phyloP scores from a whole-genome alignment of 2,113 vertebrate genomes.

The Ondatra zibethicus region DNA sequence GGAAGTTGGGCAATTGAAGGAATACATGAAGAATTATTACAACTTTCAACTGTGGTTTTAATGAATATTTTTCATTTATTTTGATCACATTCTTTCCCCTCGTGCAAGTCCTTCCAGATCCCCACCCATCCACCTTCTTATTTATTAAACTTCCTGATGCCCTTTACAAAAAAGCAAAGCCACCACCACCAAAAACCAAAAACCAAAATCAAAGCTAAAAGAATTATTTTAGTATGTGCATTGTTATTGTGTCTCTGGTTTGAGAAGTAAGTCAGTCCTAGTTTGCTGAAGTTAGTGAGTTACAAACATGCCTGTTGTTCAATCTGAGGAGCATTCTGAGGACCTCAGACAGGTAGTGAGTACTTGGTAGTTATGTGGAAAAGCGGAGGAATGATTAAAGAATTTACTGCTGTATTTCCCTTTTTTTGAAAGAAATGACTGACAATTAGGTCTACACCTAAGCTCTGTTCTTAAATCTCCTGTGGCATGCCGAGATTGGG shows the following conservation, averaged over 20 bases:
- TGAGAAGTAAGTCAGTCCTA: not conserved
- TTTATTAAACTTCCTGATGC: not conserved
- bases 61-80: not conserved
- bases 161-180: not conserved
- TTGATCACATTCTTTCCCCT: not conserved
- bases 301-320: not conserved
- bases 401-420: not conserved
- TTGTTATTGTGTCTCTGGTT: not conserved
- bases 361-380: not conserved
- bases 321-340: not conserved
- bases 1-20: not conserved
- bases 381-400: not conserved
- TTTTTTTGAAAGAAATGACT: not conserved
- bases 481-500: not conserved
- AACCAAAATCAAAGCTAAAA: not conserved
- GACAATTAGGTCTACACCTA: not conserved
- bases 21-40: not conserved
- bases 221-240: not conserved
- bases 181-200: not conserved
- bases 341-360: not conserved
- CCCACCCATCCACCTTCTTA: fast-evolving
- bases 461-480: not conserved
- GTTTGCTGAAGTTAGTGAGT: not conserved
- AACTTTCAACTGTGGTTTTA: not conserved
- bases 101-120: not conserved